Evolutionary conservation across 2,888 invertebrate genomes (phyloP), one percentile per base, ranked within the genome.

Genomic region (Ochropleura leucogaster): DNA sequence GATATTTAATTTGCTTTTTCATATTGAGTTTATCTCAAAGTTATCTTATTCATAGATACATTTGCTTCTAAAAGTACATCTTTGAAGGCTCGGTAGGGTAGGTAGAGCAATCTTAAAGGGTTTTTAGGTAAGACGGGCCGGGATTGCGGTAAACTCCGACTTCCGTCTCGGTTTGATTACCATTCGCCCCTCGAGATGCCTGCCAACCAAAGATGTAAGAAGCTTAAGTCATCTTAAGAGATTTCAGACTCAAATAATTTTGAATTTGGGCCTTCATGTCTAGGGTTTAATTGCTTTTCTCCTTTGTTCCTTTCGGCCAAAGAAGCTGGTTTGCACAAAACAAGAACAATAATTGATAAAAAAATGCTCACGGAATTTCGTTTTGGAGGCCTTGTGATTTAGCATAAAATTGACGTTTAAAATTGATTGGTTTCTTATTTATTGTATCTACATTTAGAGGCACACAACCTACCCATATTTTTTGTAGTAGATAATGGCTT

Each of bases 141-240:
- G 92, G 92, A 93, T 94, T 94, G 93, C 90, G 92, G 90, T 89
- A 89, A 92, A 91, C 91, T 91, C 80, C 91, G 85, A 87, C 90
- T 90, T 90, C 91, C 92, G 92, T 87, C 89, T 90, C 89, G 85
- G 84, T 93, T 93, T 95, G 92, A 95, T 95, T 95, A 94, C 94
- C 93, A 91, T 94, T 93, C 91, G 92, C 92, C 93, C 94, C 92
- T 92, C 89, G 90, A 91, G 92, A 93, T 93, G 92, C 89, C 88
- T 90, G 89, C 85, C 83, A 86, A 88, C 84, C 85, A 83, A 89
- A 86, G 91, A 91, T 89, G 85, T 85, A 88, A 84, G 89, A 91
- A 91, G 88, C 84, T 86, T 81, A 82, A 86, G 77, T 86, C 84
- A 82, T 86, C 86, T 86, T 87, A 87, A 84, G 86, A 87, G 86